Conservation (phyloP, 2,113 vertebrate species). For the Rhinolophus ferrumequinum region DNA sequence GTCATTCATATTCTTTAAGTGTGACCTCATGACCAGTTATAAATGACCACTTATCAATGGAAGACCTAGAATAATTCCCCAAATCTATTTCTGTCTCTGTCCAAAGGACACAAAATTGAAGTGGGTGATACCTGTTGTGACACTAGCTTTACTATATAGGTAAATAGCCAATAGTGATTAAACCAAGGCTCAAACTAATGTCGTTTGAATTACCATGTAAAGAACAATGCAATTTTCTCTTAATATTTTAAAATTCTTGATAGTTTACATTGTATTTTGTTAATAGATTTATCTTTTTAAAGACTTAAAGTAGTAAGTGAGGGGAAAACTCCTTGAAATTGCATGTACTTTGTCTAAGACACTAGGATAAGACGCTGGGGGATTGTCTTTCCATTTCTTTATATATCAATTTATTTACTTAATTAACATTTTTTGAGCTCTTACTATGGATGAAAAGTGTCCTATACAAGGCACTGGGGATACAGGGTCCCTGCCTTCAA, state of each 20-base stretch:
- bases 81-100: constrained; percentile 19
- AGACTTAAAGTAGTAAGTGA: background rate
- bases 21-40: background rate
- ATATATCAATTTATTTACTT: background rate
- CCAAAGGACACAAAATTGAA: background rate
- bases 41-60: background rate
- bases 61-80: background rate
- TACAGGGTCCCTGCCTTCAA: background rate
- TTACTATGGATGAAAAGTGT: background rate
- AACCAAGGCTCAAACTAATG: background rate
- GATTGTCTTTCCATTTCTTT: background rate
- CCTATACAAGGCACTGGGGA: background rate
- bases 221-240: background rate
- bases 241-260: background rate
- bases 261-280: constrained; percentile 27
- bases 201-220: constrained; percentile 8
- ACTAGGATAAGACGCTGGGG: background rate
- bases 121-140: background rate
- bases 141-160: background rate
- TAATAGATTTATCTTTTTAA: constrained; percentile 21
- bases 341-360: background rate
- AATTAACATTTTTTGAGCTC: background rate
- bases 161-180: background rate
- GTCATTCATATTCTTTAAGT: background rate
- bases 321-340: background rate